These are phyloP conservation scores for Cebidichthys violaceus DNA, from an alignment of 2,113 vertebrate genomes.

Conservation along the genomic window DNA sequence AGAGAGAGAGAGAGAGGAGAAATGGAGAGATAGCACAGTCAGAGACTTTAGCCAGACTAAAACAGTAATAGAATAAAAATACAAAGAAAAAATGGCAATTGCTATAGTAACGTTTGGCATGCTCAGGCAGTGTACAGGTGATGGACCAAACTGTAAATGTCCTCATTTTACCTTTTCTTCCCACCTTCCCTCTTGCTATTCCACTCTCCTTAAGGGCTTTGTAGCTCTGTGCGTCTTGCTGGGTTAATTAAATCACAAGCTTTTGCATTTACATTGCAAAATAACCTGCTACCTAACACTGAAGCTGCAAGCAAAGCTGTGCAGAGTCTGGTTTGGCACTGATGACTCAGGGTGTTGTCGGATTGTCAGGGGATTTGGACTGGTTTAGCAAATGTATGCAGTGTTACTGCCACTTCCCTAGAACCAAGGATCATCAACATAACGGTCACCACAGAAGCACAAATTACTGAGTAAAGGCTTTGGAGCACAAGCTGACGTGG, in stretches of 20 bases:
- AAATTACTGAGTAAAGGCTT: background rate
- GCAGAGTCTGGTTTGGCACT: conserved; percentile 35
- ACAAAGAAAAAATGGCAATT: background rate
- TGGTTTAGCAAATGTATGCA: conserved; percentile 30
- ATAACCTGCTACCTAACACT: conserved; percentile 55
- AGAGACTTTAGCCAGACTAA: conserved; percentile 12
- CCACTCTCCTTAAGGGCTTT: conserved; percentile 47
- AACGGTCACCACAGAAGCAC: background rate
- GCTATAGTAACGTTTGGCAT: background rate
- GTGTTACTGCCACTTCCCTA: conserved; percentile 16
- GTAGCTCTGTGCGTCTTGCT: conserved; percentile 32
- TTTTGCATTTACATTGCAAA: conserved; percentile 77
- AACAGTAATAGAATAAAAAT: conserved; percentile 6
- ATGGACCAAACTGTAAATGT: conserved; percentile 10
- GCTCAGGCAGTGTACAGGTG: background rate
- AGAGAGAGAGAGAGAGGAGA: background rate
- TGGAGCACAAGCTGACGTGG: background rate
- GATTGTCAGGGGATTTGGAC: conserved; percentile 36
- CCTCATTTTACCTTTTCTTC: conserved; percentile 41
- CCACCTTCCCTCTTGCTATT: conserved; percentile 25
- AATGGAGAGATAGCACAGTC: conserved; percentile 11
- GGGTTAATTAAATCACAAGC: conserved; percentile 74
- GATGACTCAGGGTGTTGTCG: conserved; percentile 35
- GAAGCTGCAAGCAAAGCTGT: conserved; percentile 46
- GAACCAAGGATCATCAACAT: background rate